phyloP scores from a whole-genome alignment of 2,113 vertebrate species.

The Malurus melanocephalus region DNA sequence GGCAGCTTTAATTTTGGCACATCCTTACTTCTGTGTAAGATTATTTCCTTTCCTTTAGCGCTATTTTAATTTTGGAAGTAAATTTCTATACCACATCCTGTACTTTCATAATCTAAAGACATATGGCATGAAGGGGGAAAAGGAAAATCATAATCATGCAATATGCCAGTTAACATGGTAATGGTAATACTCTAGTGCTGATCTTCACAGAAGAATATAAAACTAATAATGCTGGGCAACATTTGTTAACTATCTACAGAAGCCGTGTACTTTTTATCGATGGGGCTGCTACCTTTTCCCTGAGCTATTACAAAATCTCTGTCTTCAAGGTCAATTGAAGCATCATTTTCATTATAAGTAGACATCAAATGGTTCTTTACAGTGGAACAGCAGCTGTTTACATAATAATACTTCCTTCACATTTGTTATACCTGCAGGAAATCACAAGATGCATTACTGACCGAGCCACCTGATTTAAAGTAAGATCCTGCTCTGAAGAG shows the following conservation, averaged over 20 bases:
- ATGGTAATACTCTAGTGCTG: background rate
- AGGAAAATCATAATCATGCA: background rate
- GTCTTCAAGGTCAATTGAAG: background rate
- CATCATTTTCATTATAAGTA: background rate
- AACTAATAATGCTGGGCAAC: background rate
- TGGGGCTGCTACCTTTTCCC: background rate
- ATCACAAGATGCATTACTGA: background rate
- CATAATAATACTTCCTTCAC: background rate
- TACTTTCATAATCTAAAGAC: background rate
- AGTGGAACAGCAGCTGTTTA: background rate
- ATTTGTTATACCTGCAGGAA: background rate
- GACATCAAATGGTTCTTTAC: background rate
- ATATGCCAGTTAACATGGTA: background rate
- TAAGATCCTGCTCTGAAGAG: background rate
- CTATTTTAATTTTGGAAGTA: slow-evolving; percentile 1
- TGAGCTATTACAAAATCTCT: background rate
- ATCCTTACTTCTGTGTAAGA: background rate
- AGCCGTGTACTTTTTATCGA: background rate
- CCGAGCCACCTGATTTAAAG: background rate
- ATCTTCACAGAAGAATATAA: background rate
- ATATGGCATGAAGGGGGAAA: background rate
- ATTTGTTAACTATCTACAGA: background rate
- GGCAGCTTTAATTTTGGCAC: background rate
- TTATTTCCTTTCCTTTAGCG: background rate
- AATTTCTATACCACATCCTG: background rate